Evolutionary conservation across 2,113 vertebrate species (phyloP), one percentile per base, ranked within the genome.

Genomic region (Cathartes aura): DNA sequence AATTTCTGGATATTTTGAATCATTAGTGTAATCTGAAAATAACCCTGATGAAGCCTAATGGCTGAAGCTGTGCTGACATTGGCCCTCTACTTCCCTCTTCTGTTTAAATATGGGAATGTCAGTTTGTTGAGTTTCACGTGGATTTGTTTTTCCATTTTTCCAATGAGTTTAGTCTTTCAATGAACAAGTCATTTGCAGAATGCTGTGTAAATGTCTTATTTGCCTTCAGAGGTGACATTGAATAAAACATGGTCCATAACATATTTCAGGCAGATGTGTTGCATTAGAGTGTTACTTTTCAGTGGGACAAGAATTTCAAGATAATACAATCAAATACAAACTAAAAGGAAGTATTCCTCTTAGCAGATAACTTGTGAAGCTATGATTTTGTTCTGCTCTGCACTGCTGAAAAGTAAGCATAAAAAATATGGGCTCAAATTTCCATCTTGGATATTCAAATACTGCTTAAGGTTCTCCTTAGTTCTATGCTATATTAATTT

Each of bases 21-120:
- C 23, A 36, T 53, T 56, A 38, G 4, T 40, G 14, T 40, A 48
- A 82, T 62, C 38, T 78, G 73, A 84, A 91, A 76, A 66, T 8
- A 64, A 23, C 5, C 6, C 45, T 26, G 6, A 40, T 43, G 56
- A 89, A 22, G 16, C 14, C 11, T 48, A 53, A 0, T 9, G 27
- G 16, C 12, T 40, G 20, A 48, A 60, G 43, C 32, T 34, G 8
- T 40, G 23, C 17, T 72, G 48, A 68, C 36, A 38, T 6, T 43
- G 34, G 42, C 56, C 30, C 64, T 95, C 87, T 94, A 74, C 52
- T 91, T 87, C 60, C 60, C 60, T 85, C 56, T 91, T 53, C 90
- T 87, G 85, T 82, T 90, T 66, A 67, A 20, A 50, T 16, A 27
- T 8, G 9, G 8, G n/a, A 87, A 91, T 85, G 64, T 75, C 63